Evolutionary conservation across 2,113 vertebrate genomes (phyloP).

Genomic region (Channa argus): DNA sequence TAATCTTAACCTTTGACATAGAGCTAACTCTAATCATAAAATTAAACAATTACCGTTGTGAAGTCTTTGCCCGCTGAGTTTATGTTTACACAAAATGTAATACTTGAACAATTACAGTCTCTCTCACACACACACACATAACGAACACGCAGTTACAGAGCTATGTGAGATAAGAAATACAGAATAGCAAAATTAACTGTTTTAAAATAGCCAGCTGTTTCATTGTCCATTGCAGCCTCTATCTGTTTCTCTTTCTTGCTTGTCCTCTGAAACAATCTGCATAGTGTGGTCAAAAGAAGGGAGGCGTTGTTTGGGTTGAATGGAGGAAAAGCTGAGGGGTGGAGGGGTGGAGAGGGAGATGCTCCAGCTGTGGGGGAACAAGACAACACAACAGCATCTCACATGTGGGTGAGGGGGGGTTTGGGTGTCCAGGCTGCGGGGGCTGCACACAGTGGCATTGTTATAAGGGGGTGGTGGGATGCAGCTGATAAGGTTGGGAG

Average conservation of each 20-base stretch:
- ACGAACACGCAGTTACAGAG: background rate
- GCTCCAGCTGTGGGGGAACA: slow-evolving; percentile 86
- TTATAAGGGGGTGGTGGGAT: slow-evolving; percentile 68
- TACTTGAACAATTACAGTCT: background rate
- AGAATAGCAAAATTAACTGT: slow-evolving; percentile 81
- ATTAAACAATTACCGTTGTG: background rate
- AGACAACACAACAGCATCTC: slow-evolving; percentile 87
- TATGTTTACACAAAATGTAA: background rate
- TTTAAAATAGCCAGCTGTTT: slow-evolving; percentile 84
- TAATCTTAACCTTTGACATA: too few relatives aligned
- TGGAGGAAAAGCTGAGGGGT: slow-evolving; percentile 78
- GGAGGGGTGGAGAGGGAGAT: slow-evolving; percentile 79
- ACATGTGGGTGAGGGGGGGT: slow-evolving; percentile 68
- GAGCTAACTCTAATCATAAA: too few relatives aligned
- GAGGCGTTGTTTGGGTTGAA: slow-evolving; percentile 83
- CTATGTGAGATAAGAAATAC: slow-evolving; percentile 66
- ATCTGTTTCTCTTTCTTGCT: slow-evolving; percentile 80
- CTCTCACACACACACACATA: too few relatives aligned
- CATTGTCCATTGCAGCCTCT: slow-evolving; percentile 81
- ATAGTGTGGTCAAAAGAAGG: slow-evolving; percentile 83
- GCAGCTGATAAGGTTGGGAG: slow-evolving; percentile 79
- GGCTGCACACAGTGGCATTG: slow-evolving; percentile 79
- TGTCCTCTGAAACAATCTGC: slow-evolving; percentile 84
- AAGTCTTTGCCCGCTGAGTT: slow-evolving; percentile 1
- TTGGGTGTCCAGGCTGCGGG: slow-evolving; percentile 60